Percentiles rank a stretch among this genome's conserved stretches.
Evolutionary conservation across 53 echinoderm and acorn worm genomes (phyloP).

Genomic region (Crossaster papposus): DNA sequence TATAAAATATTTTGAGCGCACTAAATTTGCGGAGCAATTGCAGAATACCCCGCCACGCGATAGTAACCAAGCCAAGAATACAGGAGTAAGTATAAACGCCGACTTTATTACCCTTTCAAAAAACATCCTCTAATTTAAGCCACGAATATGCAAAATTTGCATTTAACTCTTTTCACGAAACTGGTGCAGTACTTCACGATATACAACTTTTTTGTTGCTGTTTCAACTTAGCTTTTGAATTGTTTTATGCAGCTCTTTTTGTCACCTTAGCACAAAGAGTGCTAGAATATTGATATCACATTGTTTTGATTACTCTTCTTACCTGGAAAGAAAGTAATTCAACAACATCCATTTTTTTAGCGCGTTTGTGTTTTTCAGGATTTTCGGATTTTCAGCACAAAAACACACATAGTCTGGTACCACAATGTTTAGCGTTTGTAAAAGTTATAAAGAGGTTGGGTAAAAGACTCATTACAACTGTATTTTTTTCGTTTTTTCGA

Average conservation of each 20-base stretch:
- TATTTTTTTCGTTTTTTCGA: neutral
- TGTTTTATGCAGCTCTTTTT: neutral
- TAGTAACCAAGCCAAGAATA: too few relatives aligned
- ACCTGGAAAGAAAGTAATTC: slow-evolving; percentile 73
- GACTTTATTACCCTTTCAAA: too few relatives aligned
- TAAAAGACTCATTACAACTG: neutral
- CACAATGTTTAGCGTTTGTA: neutral
- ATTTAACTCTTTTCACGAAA: slow-evolving; percentile 7
- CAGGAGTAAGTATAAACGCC: too few relatives aligned
- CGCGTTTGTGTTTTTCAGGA: too few relatives aligned
- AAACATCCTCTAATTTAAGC: slow-evolving; percentile 4
- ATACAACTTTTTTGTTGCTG: neutral
- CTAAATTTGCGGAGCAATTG: too few relatives aligned
- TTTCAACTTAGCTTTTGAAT: neutral
- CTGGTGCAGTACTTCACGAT: neutral
- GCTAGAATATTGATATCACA: neutral
- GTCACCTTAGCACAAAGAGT: neutral
- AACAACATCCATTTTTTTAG: slow-evolving; percentile 57
- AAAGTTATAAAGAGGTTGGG: neutral
- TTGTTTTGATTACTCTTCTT: neutral
- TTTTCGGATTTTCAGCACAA: too few relatives aligned
- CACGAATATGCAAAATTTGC: too few relatives aligned
- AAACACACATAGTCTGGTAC: neutral
- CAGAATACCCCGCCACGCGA: too few relatives aligned
- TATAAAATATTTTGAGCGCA: too few relatives aligned